A percentile compares a stretch with the other conserved stretches of the same genome.
These are phyloP conservation scores for Holothuria glaberrima DNA, from an alignment of 35 echinoderm and acorn worm species.

Conservation along the genomic window DNA sequence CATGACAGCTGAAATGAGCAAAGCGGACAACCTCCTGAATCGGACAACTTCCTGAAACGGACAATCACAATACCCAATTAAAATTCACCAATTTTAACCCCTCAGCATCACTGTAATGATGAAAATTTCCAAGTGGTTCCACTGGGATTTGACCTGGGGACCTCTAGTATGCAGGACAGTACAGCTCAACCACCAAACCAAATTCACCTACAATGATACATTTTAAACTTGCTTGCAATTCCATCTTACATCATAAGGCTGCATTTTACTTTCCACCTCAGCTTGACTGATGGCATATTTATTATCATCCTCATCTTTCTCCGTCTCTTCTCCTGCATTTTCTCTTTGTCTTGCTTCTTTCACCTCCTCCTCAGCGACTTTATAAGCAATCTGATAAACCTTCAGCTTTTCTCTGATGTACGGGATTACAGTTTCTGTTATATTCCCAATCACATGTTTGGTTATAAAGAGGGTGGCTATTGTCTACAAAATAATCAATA, in stretches of 20 bases:
- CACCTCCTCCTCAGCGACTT: conserved; percentile 68
- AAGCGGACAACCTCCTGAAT: too few species aligned
- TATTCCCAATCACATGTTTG: conserved; percentile 88
- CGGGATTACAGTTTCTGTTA: conserved; percentile 89
- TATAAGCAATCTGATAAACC: conserved; percentile 80
- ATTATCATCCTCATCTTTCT: conserved; percentile 1
- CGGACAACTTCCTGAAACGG: too few species aligned
- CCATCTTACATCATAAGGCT: conserved; percentile 78
- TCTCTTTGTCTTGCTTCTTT: conserved; percentile 57
- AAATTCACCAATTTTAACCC: too few species aligned
- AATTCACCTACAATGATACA: too few species aligned
- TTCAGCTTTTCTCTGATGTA: conserved; percentile 87
- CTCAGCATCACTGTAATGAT: too few species aligned
- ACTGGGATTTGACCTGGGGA: too few species aligned
- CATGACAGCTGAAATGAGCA: too few species aligned
- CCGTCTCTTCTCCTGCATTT: conserved; percentile 22
- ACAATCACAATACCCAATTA: too few species aligned
- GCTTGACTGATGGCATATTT: conserved; percentile 84
- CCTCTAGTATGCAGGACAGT: too few species aligned
- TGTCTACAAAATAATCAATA: conserved; percentile 44
- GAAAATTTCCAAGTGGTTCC: too few species aligned
- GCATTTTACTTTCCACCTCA: conserved; percentile 91
- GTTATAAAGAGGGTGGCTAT: conserved; percentile 90
- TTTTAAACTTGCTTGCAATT: too few species aligned
- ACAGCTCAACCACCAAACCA: too few species aligned